phyloP scores from a whole-genome alignment of 2,888 invertebrate species.

The Muschampia plurimacula region DNA sequence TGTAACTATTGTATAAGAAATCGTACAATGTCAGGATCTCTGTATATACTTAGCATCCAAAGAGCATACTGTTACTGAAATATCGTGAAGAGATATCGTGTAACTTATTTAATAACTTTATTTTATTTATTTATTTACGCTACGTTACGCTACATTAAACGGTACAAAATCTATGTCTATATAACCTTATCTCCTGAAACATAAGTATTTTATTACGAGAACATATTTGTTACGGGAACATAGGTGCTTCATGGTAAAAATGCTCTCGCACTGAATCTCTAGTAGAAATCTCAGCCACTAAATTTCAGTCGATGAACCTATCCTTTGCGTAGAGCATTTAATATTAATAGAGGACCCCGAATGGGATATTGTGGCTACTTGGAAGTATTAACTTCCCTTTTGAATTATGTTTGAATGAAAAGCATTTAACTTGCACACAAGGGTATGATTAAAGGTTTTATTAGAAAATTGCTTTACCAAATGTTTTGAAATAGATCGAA shows the following conservation, averaged over 20 bases:
- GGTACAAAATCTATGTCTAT: too few relatives aligned
- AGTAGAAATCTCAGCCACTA: background rate
- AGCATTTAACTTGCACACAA: background rate
- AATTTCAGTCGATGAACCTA: background rate
- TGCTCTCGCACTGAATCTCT: background rate
- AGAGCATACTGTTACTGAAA: too few relatives aligned
- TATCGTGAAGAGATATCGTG: too few relatives aligned
- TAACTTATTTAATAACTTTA: too few relatives aligned
- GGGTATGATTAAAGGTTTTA: background rate
- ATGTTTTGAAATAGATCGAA: background rate
- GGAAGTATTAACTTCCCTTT: slow-evolving; percentile 6
- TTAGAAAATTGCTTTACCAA: background rate
- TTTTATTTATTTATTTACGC: too few relatives aligned
- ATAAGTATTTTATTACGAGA: background rate
- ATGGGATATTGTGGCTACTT: background rate
- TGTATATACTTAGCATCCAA: too few relatives aligned
- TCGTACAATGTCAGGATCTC: too few relatives aligned
- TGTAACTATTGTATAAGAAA: too few relatives aligned
- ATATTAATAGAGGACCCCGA: background rate
- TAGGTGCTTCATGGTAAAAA: background rate
- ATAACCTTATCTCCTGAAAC: too few relatives aligned
- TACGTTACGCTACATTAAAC: too few relatives aligned
- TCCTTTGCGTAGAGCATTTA: background rate
- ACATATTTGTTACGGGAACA: background rate
- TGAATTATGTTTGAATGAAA: slow-evolving; percentile 6